Evolutionary conservation across 1,140 invertebrate genomes (phyloP), one percentile per base, ranked within the genome.

Genomic region (Drosophila novamexicana): DNA sequence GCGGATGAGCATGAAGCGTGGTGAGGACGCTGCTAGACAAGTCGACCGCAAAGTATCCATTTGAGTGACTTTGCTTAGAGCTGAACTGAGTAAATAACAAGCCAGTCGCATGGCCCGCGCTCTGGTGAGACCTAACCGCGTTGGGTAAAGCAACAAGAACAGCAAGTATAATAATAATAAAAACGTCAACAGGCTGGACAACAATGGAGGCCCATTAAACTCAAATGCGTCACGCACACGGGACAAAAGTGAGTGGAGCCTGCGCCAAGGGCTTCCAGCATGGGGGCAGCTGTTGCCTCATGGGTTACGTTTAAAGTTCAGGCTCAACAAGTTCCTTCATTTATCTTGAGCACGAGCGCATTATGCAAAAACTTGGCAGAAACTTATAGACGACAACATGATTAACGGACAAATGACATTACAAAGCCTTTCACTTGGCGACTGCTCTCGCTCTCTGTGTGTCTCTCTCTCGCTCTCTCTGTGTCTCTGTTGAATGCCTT

Each of bases 341-440:
- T 85, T 88, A 76, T 79, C 76, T 58, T 71, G 49, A 69, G 76
- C 83, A 82, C 83, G 83, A 79, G 83, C 78, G 81, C 82, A 89
- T 83, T 88, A 88, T 88, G 84, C 83, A 70, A 75, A 88, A 89
- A 79, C 56, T 84, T 81, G 64, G 71, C 71, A 74, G 42, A 69
- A 84, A 83, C 83, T 89, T 83, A 79, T 75, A 77, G 76, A 88
- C 77, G 79, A 82, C 79, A 88, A 88, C 83, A 88, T 88, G 83
- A 86, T 86, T 86, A 86, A 86, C 83, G 88, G 83, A 86, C 83
- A 88, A 88, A 86, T 88, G 83, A 88, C 83, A 86, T 83, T 88
- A 86, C 79, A 86, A 86, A 86, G 83, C 83, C 83, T 88, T 86
- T 88, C 83, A 77, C 83, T 86, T 83, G 75, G 63, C 71, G 67